Evolutionary conservation across 2,797 vertebrate genomes (phyloP), one percentile per base, ranked within the genome.

Genomic region (Gobionotothen gibberifrons): DNA sequence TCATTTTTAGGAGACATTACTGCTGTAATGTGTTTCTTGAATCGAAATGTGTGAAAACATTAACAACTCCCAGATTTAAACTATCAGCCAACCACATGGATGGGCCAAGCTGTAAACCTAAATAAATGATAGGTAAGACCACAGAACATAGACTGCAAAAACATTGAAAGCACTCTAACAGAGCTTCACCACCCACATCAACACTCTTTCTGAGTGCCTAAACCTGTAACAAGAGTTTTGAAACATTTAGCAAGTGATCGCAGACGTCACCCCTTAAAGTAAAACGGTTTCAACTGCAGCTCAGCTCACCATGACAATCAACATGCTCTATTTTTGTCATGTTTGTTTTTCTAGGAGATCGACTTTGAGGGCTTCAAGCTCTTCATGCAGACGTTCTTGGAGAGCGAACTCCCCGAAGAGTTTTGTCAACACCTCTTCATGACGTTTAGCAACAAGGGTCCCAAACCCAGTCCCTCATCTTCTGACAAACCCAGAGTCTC

Each of bases 371-470:
- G 96, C 16, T 98, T 99, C 92, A 96, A 95, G 91, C 91, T 98
- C 46, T 98, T 98, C 78, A 98, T 98, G 97, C 97, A 98, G 92
- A 98, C 96, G 2, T 98, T 98, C 85, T 87, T 98, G 88, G 97
- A 98, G 85, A 97, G 95, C 0, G 96, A 98, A 16, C 93, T 98
- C 60, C 94, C 96, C 0, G 95, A 97, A 7, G 96, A 97, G 75
- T 97, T 98, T 78, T 94, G 94, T 85, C 95, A 95, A 66, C 97
- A 97, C 88, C 96, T 99, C 83, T 98, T 98, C 89, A 93, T 96
- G 89, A 96, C 96, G 2, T 98, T 98, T 89, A 96, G 96, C 84
- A 97, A 94, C 94, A 97, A 96, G 89, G 94, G 94, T 52, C 90
- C 92, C 68, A 93, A 95, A 68, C 95, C 93, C 78, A 97, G 96